Evolutionary conservation across 2,797 vertebrate species (phyloP), one percentile per base, ranked within the genome.

Genomic region (Pseudochaenichthys georgianus): DNA sequence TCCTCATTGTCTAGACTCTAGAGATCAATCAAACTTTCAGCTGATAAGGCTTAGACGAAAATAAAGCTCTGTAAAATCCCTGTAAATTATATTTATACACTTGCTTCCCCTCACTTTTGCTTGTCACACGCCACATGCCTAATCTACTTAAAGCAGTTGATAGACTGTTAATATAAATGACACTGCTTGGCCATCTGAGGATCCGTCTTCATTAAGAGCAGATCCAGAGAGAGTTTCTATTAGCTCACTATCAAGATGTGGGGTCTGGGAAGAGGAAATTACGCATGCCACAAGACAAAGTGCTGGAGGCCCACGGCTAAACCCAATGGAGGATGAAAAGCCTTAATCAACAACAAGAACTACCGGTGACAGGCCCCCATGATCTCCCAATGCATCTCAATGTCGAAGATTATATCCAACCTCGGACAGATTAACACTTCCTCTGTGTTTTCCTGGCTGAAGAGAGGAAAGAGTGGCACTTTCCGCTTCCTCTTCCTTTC

Each of bases 131-230:
- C 80, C 85, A 84, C 79, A 85, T 64, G 81, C 61, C 80, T 95
- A 92, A 94, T 92, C 89, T 85, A 73, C 89, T 92, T 88, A 88
- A 86, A 89, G 82, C 83, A 84, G 80, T 83, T 90, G 89, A 93
- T 89, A 87, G 89, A 84, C 87, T 73, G 77, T 64, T 83, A 76
- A 89, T 90, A 88, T 87, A 84, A 93, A 90, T 83, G 87, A 90
- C 92, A 84, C 82, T 67, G 79, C 87, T 72, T 21, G 83, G 79
- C 85, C 86, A 90, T 91, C 90, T 75, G 83, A 84, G 83, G 88
- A 94, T 94, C 91, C 69, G 87, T 94, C 92, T 94, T 94, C 92
- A 94, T 94, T 94, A 94, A 84, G 58, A 86, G 70, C 60, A 15
- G 86, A 92, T 93, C 90, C 90, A 79, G 67, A 69, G 81, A 89